Base-by-base conservation (phyloP, 2,888 invertebrate species). In the Drepanosiphum platanoidis region DNA sequence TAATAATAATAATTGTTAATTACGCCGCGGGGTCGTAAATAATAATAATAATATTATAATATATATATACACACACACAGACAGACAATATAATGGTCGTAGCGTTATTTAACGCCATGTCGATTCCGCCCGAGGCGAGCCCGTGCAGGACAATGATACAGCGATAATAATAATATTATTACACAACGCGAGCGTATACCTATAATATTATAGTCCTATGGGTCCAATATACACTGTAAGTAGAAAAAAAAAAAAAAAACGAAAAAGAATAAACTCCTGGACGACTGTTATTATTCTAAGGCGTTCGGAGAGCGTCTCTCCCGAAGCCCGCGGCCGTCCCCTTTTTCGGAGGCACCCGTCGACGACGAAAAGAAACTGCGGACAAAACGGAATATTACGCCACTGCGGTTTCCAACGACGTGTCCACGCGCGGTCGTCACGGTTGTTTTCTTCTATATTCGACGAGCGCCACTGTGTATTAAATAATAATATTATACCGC, bases 71-170 rank as follows among this genome's bases (percentile, higher is more conserved):
- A 46, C 46, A 4, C 13, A 46, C 46, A 46, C 46, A 46, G 15
- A 13, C 13, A 46, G 3, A 46, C 13, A 42, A 46, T 13, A 18
- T 46, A 77, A 22, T 58, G 58, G 70, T 70, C 68, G 52, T 71
- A 39, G 81, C 80, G 9, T 36, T 58, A 79, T 66, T n/a, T 61
- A 52, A 71, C n/a, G n/a, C 32, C 3, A 61, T n/a, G 81, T 81
- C 61, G 39, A 61, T 34, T 61, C 71, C 30, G 39, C 81, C 72
- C 22, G 30, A 22, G 81, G 81, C 71, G 61, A 32, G 15, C 15
- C 22, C 27, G 64, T 13, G 11, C 61, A 68, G 70, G 79, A 82
- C 81, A 82, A 82, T 82, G 81, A 82, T 61, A 61, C 81, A 72
- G 72, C 81, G 42, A 72, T 42, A 82, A 32, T 3, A 36, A 68